These are phyloP conservation scores for Ictidomys tridecemlineatus DNA, from an alignment of 2,113 vertebrate genomes.

Conservation along the genomic window DNA sequence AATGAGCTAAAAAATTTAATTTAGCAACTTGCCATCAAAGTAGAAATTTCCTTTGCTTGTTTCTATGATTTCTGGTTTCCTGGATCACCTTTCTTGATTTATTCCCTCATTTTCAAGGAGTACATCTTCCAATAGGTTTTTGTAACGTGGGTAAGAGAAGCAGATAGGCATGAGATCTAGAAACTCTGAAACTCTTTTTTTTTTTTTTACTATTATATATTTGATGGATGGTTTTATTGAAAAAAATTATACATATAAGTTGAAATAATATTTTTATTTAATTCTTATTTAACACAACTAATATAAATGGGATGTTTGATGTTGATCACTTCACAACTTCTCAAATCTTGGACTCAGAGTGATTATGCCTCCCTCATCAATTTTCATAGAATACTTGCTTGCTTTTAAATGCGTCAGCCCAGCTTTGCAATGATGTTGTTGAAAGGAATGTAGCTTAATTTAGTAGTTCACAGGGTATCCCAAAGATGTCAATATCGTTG, in stretches of 20 bases:
- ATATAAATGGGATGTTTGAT: neutral
- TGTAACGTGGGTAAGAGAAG: neutral
- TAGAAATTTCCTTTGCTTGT: neutral
- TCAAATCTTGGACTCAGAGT: neutral
- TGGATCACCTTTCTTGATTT: neutral
- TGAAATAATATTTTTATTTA: neutral
- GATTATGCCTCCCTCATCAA: neutral
- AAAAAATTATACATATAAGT: neutral
- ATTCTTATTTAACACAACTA: neutral
- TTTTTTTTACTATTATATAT: neutral
- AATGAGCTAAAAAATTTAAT: neutral
- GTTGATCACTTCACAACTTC: neutral
- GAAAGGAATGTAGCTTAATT: neutral
- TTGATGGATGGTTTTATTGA: neutral
- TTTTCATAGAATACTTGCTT: constrained; percentile 2
- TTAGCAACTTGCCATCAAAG: neutral
- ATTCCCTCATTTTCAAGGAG: neutral
- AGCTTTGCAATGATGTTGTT: neutral
- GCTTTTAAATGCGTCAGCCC: neutral
- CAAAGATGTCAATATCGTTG: neutral
- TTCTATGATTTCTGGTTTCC: neutral
- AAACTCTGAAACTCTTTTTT: neutral
- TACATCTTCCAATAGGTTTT: neutral
- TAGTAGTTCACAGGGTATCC: neutral
- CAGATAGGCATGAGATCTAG: neutral